Evolutionary conservation across 2,888 invertebrate genomes (phyloP).

Genomic region (Troilus luridus): DNA sequence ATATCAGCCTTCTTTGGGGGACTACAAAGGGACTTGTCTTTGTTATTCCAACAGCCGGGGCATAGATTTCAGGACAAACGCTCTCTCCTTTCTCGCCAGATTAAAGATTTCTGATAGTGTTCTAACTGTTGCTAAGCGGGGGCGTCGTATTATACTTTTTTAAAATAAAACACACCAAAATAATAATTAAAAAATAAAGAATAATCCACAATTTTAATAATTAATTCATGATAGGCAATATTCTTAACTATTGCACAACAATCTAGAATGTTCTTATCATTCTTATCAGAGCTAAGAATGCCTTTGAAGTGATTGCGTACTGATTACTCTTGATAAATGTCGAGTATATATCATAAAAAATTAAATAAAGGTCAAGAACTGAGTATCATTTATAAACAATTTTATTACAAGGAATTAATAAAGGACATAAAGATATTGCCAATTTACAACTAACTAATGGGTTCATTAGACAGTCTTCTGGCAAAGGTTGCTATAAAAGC

Average conservation of each 20-base stretch:
- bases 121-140: background rate
- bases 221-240: too few species aligned
- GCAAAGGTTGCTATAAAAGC: too few species aligned
- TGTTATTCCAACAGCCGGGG: background rate
- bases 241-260: background rate
- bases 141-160: background rate
- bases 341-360: background rate
- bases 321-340: background rate
- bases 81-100: background rate
- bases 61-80: constrained; percentile 7
- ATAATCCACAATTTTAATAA: too few species aligned
- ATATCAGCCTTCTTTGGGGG: background rate
- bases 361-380: too few species aligned
- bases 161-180: background rate
- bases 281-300: background rate
- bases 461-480: too few species aligned
- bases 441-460: too few species aligned
- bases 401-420: too few species aligned
- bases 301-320: background rate
- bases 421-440: too few species aligned
- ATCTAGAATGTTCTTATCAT: background rate
- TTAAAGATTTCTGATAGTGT: constrained; percentile 21
- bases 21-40: constrained; percentile 5
- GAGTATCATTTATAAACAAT: too few species aligned
- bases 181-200: too few species aligned